Evolutionary conservation across 2,888 invertebrate species (phyloP), one percentile per base, ranked within the genome.

Genomic region (Drosophila neoperkinsi): DNA sequence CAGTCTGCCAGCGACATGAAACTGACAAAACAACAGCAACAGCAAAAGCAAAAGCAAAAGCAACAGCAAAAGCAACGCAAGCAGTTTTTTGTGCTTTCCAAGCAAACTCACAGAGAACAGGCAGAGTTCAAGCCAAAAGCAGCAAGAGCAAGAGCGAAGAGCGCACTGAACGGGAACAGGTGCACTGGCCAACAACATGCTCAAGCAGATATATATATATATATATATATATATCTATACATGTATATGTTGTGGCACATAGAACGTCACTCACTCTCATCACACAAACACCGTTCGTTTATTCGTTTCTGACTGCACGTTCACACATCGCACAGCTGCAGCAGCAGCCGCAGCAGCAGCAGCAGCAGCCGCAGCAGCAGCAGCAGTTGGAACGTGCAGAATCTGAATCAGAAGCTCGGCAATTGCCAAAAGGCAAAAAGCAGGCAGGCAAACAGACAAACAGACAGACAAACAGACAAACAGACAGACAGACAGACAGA

Each of bases 1-100:
- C 82, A 85, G 71, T 70, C 81, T 61, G 61, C 50, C 38, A 49
- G 59, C 63, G 59, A 74, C 67, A 72, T 59, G 59, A 10, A 25
- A 65, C 68, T 72, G 69, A 66, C 77, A 74, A 50, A 41, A 43
- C 43, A 55, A 33, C 33, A 34, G 28, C 36, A 65, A 5, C 53
- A 66, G 36, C 41, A 57, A 41, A 25, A 52, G 5, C 16, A 41
- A 9, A 0, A 41, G 43, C 43, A 53, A 28, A 25, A 33, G 33
- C 43, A 64, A 10, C 57, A 65, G 50, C 31, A 53, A 25, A 31
- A 53, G 36, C 38, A 38, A 9, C 7, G 6, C 50, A 60, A 60
- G 41, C 68, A 51, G 31, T 31, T 61, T 36, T 56, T 56, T 61
- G 63, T 43, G 55, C 50, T 56, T 55, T 62, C 28, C 53, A 18